These are phyloP conservation scores for Drosophila hamatofila DNA, from an alignment of 2,888 invertebrate species.

Conservation along the genomic window DNA sequence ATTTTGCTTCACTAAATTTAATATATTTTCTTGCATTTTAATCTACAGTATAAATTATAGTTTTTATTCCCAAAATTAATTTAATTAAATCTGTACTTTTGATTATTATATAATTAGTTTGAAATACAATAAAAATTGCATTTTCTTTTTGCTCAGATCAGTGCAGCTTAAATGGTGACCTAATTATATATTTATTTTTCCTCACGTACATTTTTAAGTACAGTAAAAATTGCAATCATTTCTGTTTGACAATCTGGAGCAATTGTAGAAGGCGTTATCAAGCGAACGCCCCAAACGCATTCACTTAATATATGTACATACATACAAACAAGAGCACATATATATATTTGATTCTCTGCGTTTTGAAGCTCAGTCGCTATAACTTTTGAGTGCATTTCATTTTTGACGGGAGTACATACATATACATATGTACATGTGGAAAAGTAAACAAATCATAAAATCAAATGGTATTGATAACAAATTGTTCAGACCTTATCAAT, in stretches of 20 bases:
- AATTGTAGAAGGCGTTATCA: constrained; percentile 42
- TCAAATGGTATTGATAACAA: constrained; percentile 51
- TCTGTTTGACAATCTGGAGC: constrained; percentile 27
- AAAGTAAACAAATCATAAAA: constrained; percentile 72
- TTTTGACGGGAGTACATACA: constrained; percentile 13
- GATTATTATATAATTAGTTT: too few relatives aligned
- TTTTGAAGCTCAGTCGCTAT: not conserved
- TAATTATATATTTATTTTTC: not conserved
- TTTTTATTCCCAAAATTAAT: too few relatives aligned
- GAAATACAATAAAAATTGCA: too few relatives aligned
- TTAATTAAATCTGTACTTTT: too few relatives aligned
- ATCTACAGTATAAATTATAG: too few relatives aligned
- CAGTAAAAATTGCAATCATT: constrained; percentile 6
- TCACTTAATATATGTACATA: not conserved
- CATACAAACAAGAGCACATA: not conserved
- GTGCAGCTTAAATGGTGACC: not conserved
- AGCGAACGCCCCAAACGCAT: not conserved
- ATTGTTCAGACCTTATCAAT: constrained; percentile 57
- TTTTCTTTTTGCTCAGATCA: too few relatives aligned
- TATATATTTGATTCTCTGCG: not conserved
- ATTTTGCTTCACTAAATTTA: too few relatives aligned
- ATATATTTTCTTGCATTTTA: too few relatives aligned
- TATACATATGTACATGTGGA: constrained; percentile 11
- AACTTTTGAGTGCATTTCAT: constrained; percentile 39
- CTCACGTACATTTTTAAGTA: not conserved